Evolutionary conservation across 1,140 invertebrate genomes (phyloP), one percentile per base, ranked within the genome.

Genomic region (Aphaenogaster floridana): DNA sequence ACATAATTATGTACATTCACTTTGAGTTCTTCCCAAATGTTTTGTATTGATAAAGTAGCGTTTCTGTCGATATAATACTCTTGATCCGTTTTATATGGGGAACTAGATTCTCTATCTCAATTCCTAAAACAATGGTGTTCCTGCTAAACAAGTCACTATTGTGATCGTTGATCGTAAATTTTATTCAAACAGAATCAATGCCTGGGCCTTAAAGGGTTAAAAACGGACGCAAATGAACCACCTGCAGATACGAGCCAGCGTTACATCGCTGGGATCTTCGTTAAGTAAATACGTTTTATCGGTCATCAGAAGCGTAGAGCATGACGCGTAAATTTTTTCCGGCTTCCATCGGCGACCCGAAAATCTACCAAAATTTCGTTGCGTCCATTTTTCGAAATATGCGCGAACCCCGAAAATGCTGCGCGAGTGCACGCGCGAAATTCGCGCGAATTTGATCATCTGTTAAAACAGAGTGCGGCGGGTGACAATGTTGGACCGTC

Each of bases 321-420:
- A 57, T 34, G 42, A 76, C 4, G 54, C 28, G 42, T 63, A 61
- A 84, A 74, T 84, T 50, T 48, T 74, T 84, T 48, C 21, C 13
- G 17, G n/a, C 48, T 50, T 48, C 54, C 11, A 72, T 36, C 66
- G 52, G 52, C 45, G 36, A 28, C 5, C 36, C 34, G 17, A 83
- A 83, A 83, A 45, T 21, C 21, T 28, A 50, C 15, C 50, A 28
- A 74, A 83, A 83, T 74, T 34, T 83, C 68, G 54, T 61, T 59
- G 39, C 54, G 45, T 74, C 39, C 39, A 83, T 83, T 83, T 83
- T 36, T 17, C 80, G n/a, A 83, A 83, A 83, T 83, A 59, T 74
- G 54, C 68, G 42, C 28, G 21, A 39, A 17, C 28, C 66, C 42
- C 21, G 28, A 48, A 61, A 59, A 83, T 74, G 11, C 28, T 21